phyloP scores from a whole-genome alignment of 1,140 invertebrate genomes.

The Penaeus vannamei region DNA sequence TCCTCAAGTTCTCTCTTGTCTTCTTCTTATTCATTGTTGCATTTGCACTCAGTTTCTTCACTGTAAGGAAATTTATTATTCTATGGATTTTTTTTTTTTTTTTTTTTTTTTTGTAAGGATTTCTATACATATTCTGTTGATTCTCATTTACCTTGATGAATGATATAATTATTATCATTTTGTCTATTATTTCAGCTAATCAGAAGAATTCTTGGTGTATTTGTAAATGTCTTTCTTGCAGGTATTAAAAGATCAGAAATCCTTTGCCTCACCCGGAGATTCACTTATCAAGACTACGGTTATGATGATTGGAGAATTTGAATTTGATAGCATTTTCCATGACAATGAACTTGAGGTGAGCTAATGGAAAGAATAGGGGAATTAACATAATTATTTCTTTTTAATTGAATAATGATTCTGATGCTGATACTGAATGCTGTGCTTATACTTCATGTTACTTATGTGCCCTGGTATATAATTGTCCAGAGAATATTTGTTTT shows the following conservation, averaged over 20 bases:
- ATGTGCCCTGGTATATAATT: not conserved
- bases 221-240: constrained; percentile 22
- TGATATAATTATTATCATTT: not conserved
- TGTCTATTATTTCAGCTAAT: not conserved
- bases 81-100: not conserved
- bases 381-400: not conserved
- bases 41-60: constrained; percentile 74
- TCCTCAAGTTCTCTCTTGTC: constrained; percentile 74
- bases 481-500: not conserved
- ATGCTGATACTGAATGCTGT: too few relatives aligned
- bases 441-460: not conserved
- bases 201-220: not conserved
- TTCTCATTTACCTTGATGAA: not conserved
- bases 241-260: constrained; percentile 57
- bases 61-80: constrained; percentile 69
- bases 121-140: not conserved
- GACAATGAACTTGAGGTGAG: constrained; percentile 72
- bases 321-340: constrained; percentile 88
- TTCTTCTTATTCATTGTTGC: constrained; percentile 75
- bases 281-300: constrained; percentile 87
- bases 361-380: not conserved
- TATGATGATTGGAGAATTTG: constrained; percentile 91
- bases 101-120: not conserved
- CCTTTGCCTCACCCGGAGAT: constrained; percentile 69
- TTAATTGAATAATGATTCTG: not conserved